A percentile compares a stretch with the other conserved stretches of the same genome.
These are phyloP conservation scores for Globodera rostochiensis DNA, from an alignment of 1,140 invertebrate genomes.

Conservation along the genomic window DNA sequence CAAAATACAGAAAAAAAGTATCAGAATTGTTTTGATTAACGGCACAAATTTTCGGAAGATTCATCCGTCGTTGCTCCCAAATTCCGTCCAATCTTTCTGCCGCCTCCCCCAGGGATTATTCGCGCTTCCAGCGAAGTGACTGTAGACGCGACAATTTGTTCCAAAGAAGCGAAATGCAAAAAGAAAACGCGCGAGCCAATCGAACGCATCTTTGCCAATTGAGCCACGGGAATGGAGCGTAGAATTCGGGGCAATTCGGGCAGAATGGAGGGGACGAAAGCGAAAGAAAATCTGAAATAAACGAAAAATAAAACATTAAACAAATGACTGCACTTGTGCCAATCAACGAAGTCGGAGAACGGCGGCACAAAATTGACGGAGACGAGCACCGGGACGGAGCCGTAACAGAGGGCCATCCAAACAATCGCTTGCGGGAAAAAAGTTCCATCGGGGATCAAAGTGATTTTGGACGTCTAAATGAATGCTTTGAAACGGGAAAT, in stretches of 20 bases:
- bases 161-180: constrained; percentile 24
- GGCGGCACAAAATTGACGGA: constrained; percentile 29
- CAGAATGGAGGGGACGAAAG: constrained; percentile 15
- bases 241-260: constrained; percentile 23
- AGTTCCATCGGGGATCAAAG: constrained; percentile 14
- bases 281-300: constrained; percentile 30
- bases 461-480: constrained; percentile 14
- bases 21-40: too few species aligned
- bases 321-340: constrained; percentile 20
- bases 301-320: neutral
- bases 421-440: constrained; percentile 16
- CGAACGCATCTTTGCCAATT: neutral
- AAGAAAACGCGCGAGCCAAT: neutral
- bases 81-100: constrained; percentile 10
- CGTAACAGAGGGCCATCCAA: constrained; percentile 2
- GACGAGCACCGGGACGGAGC: constrained; percentile 20
- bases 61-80: neutral
- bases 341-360: constrained; percentile 30
- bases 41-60: neutral
- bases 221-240: neutral
- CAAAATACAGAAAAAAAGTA: too few species aligned
- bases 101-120: constrained; percentile 21
- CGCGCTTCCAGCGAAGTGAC: constrained; percentile 14
- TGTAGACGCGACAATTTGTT: constrained; percentile 16
- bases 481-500: neutral